Evolutionary conservation across 2,888 invertebrate genomes (phyloP).

Genomic region (Aromia moschata): DNA sequence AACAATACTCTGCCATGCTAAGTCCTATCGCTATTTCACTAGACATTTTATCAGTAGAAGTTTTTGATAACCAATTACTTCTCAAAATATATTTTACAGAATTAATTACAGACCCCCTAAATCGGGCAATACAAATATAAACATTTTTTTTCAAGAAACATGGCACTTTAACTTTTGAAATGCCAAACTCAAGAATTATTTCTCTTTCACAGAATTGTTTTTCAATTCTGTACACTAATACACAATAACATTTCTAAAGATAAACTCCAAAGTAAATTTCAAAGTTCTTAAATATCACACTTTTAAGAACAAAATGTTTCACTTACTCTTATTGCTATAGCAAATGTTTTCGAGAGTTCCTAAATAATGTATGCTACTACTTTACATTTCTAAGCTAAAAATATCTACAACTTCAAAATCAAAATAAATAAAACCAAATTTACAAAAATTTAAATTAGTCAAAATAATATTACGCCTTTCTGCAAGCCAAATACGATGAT

Average conservation of each 20-base stretch:
- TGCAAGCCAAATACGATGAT: conserved; percentile 26
- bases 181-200: conserved; percentile 44
- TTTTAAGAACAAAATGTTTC: conserved; percentile 52
- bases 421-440: conserved; percentile 30
- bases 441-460: conserved; percentile 32
- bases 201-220: conserved; percentile 41
- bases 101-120: conserved; percentile 45
- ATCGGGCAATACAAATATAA: conserved; percentile 47
- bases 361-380: conserved; percentile 35
- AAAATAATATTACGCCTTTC: conserved; percentile 18
- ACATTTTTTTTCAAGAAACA: conserved; percentile 44
- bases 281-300: conserved; percentile 50
- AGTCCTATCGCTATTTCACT: conserved; percentile 27
- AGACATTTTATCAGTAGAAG: conserved; percentile 37
- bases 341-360: conserved; percentile 56
- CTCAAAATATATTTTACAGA: conserved; percentile 30
- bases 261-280: conserved; percentile 35
- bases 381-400: conserved; percentile 38
- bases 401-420: conserved; percentile 39
- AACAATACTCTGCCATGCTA: conserved; percentile 36
- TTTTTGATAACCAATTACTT: conserved; percentile 27
- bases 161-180: conserved; percentile 41
- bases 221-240: conserved; percentile 50
- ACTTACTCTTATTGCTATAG: conserved; percentile 65
- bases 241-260: conserved; percentile 40